Evolutionary conservation across 2,888 invertebrate species (phyloP), one percentile per base, ranked within the genome.

Genomic region (Lissonota sp.): DNA sequence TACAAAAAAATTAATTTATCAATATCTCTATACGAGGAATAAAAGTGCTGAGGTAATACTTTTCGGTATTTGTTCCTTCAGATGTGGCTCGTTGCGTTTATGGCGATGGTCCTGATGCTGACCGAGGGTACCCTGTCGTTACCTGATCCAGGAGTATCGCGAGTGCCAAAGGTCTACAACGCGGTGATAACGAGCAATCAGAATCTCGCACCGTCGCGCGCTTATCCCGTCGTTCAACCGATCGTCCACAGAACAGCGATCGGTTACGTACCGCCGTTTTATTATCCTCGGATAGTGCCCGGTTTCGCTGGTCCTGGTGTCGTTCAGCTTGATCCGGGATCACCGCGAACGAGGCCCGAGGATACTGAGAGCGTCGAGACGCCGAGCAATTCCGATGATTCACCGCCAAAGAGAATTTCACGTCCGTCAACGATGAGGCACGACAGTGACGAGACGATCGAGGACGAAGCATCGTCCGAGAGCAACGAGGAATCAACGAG

Each of bases 111-210:
- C 6, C 85, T 87, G n/a, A n/a, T n/a, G 6, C 37, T 71, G 26
- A 87, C 92, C 6, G 12, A 10, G 14, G 5, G 6, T 5, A 57
- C 8, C 14, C 16, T 8, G 4, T 93, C 91, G 1, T 92, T 93
- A 2, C 86, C 89, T 26, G 86, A 88, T 57, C 92, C 92, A 37
- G 93, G 94, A 4, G 93, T 95, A 0, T 94, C 95, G 40, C 94
- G 95, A 82, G 94, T 95, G 0, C 97, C 97, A 0, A 96, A 96
- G 90, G 95, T 97, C 44, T 97, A 97, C 93, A 97, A 97, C 91
- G 96, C 96, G 0, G 94, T 97, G 74, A 96, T 97, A 89, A 96
- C 96, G 3, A 96, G 96, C 5, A 96, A 96, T 88, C 96, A 96
- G 89, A 96, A 96, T 91, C 91, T 97, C 71, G 94, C 95, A 69